Percentiles rank a stretch among this genome's conserved stretches.
Evolutionary conservation across 30 jellyfish, hydroid and myxozoan species (phyloP).

Genomic region (Chrysaora quinquecirrha): DNA sequence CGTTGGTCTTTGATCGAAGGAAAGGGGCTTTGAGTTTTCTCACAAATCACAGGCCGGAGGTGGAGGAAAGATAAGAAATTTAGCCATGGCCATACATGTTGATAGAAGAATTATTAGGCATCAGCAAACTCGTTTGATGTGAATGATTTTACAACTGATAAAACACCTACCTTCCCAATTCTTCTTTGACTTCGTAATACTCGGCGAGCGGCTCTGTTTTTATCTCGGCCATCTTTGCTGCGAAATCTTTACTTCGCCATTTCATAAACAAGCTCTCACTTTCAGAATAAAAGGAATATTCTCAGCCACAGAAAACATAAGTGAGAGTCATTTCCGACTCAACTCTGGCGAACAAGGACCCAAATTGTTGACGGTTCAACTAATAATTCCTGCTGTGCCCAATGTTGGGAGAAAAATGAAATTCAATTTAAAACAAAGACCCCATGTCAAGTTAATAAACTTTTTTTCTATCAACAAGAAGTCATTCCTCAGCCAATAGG

Average conservation of each 20-base stretch:
- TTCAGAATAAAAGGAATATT: background rate
- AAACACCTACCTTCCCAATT: slow-evolving; percentile 91
- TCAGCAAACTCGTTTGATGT: background rate
- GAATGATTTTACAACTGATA: background rate
- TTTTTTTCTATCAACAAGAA: slow-evolving; percentile 65
- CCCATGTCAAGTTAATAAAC: slow-evolving; percentile 77
- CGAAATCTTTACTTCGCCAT: slow-evolving; percentile 16
- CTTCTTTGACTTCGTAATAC: slow-evolving; percentile 86
- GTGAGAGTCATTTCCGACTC: slow-evolving; percentile 70
- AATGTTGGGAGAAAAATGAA: slow-evolving; percentile 45
- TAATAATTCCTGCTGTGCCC: slow-evolving; percentile 74
- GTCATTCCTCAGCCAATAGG: slow-evolving; percentile 66
- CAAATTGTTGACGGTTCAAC: slow-evolving; percentile 45
- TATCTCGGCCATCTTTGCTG: slow-evolving; percentile 73
- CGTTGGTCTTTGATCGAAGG: too few species aligned
- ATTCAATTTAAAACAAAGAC: slow-evolving; percentile 54
- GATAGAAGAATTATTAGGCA: background rate
- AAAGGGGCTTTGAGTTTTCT: too few species aligned
- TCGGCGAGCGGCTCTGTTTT: slow-evolving; percentile 83
- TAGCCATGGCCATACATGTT: background rate
- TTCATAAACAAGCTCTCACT: background rate
- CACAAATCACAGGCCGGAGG: too few species aligned
- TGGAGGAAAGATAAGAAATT: too few species aligned
- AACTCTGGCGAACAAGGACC: slow-evolving; percentile 28
- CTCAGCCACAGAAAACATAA: too few species aligned